Conservation (phyloP, 2,113 vertebrate genomes). For the Urocolius indicus region DNA sequence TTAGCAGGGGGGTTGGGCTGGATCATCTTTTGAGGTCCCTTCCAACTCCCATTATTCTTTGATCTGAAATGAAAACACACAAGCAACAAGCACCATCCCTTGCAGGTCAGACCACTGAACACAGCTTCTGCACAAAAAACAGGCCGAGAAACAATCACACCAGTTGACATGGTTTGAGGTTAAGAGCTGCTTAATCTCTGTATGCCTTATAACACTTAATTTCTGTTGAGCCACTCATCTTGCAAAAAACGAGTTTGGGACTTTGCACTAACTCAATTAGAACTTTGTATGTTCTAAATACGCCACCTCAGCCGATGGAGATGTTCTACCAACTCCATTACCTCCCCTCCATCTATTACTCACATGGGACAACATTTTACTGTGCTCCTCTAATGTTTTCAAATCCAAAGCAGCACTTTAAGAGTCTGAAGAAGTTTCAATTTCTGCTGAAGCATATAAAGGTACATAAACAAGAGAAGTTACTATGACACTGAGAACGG, state of each 20-base stretch:
- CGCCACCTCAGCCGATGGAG: background rate
- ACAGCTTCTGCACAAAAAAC: fast-evolving
- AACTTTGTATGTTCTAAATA: fast-evolving
- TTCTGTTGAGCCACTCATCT: background rate
- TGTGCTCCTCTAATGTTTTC: background rate
- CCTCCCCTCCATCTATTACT: background rate
- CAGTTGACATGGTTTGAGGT: background rate
- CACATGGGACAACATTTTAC: background rate
- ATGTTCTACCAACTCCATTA: background rate
- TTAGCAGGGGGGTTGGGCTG: too few species aligned
- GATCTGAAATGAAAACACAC: background rate
- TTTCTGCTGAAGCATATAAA: background rate
- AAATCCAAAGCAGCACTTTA: background rate
- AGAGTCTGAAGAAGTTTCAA: background rate
- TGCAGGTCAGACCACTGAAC: background rate
- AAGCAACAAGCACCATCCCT: background rate
- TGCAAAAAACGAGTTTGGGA: background rate
- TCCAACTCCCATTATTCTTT: too few species aligned
- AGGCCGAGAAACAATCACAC: background rate
- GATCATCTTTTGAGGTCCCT: too few species aligned
- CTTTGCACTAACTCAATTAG: background rate
- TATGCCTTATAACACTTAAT: background rate
- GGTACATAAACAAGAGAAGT: background rate
- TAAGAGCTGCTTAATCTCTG: background rate
- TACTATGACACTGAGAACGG: background rate